Base-by-base conservation (phyloP, 2,888 invertebrate genomes). In the Hypomecis atomaria region DNA sequence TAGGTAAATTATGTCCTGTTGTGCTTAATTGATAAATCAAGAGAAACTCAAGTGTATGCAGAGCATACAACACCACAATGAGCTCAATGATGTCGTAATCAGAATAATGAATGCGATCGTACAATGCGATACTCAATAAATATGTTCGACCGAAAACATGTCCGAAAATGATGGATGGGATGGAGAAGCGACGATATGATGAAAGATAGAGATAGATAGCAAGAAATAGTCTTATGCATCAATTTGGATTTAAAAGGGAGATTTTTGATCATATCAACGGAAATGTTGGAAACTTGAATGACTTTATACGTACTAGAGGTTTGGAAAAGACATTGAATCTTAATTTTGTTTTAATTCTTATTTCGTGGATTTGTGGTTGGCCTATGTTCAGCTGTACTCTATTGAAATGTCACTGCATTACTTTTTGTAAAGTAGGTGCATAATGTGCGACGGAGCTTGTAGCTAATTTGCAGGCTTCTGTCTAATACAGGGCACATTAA, bases 141-240 rank as follows among this genome's bases (percentile, higher is more conserved):
- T 86, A 86, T 83, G 83, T 83, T 82, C 43, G 34, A 52, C 87
- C 84, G 84, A 85, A 89, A 90, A 90, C 90, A 90, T 86, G 90
- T 90, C 89, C 79, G 79, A 81, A 84, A 75, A 88, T 92, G 90
- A 92, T 91, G 86, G 90, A 92, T 90, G 89, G 78, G 89, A 91
- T 89, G 88, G 78, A 83, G 83, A 83, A 85, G 81, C 83, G 74
- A 77, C 75, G 84, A 85, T 86, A 82, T 84, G 86, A 87, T 89
- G 85, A 85, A 86, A 89, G 85, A 89, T 86, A 84, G 76, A 82
- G 82, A 86, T 79, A 82, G 74, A 83, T 83, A 77, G 79, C 78
- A 72, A 76, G 72, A 79, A 81, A 80, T 81, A 78, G 73, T 80
- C 77, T 77, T 66, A 62, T 65, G 58, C 64, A 71, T 65, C 68